Base-by-base conservation (phyloP, 2,888 invertebrate species). In the Morpho helenor region DNA sequence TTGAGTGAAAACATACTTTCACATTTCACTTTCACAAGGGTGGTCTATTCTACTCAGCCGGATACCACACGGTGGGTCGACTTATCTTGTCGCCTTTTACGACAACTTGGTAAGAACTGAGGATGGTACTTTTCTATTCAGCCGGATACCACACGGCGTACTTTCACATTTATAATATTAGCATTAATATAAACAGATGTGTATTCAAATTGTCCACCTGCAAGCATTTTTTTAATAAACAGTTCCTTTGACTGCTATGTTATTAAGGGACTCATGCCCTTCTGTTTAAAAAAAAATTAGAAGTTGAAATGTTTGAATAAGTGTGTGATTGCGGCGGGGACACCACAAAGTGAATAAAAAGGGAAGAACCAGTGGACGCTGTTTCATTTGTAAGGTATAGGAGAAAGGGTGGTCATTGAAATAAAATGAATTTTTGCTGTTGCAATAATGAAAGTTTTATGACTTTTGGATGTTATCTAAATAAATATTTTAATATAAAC, bases 241-340 rank as follows among this genome's bases (percentile, higher is more conserved):
- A 58, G 49, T 48, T 64, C 62, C 76, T 79, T 82, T 80, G 69
- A 69, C 58, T 68, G 62, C 52, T 68, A 62, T 68, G 78, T 78
- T 83, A 84, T 82, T 82, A 84, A 75, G 77, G 76, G 68, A 69
- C 68, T 56, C 70, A 52, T 22, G 46, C 75, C 74, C 77, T 71
- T 76, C 80, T 79, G 79, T 80, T 75, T 77, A 85, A 84, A 83
- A 53, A 77, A 70, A 68, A 75, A 75, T 77, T 75, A 74, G 76
- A 76, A 77, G 68, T 66, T 67, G 75, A 75, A 79, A 82, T 84
- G 87, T 87, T 84, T 88, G 88, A 88, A 88, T 87, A 87, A 83
- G 80, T 87, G 84, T 85, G 86, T 87, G 88, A 88, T 87, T 87
- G 87, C 87, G 80, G 79, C 62, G 63, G 66, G 65, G 60, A 61